Percentiles rank a stretch among this genome's conserved stretches.
These are phyloP conservation scores for Coptodon bakossiorum DNA, from an alignment of 2,113 vertebrate genomes.

Conservation along the genomic window DNA sequence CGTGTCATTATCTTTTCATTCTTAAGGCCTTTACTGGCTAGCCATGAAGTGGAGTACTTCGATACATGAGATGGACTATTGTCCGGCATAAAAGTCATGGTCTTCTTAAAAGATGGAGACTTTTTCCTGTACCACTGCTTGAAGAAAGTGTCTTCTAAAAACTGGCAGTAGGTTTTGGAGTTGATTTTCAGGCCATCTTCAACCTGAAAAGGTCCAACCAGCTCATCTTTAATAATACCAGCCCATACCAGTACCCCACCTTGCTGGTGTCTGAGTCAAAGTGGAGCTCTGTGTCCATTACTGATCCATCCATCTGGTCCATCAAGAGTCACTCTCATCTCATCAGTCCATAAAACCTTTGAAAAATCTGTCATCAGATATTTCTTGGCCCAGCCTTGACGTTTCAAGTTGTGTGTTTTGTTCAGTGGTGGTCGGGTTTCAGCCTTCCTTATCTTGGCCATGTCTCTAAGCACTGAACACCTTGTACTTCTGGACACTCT, in stretches of 20 bases:
- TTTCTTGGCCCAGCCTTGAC: neutral
- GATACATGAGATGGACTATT: neutral
- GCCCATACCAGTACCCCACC: neutral
- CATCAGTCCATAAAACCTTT: too few species aligned
- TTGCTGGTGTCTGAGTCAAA: neutral
- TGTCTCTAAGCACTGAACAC: neutral
- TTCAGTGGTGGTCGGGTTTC: neutral
- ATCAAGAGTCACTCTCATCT: too few species aligned
- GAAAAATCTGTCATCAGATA: neutral
- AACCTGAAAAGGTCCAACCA: neutral
- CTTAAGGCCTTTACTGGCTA: neutral
- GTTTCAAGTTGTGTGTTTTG: neutral
- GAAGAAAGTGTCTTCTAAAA: neutral
- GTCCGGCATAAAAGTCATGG: neutral
- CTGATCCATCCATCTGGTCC: neutral
- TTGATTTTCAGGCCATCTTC: neutral
- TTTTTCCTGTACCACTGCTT: neutral
- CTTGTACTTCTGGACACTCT: neutral
- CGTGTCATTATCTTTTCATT: neutral
- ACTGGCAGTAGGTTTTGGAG: neutral
- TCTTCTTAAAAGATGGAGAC: neutral
- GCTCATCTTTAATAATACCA: neutral
- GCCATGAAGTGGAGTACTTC: neutral
- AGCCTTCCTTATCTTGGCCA: neutral
- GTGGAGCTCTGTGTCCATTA: neutral